These are phyloP conservation scores for Rhizomys pruinosus DNA, from an alignment of 2,113 vertebrate species.

Conservation along the genomic window DNA sequence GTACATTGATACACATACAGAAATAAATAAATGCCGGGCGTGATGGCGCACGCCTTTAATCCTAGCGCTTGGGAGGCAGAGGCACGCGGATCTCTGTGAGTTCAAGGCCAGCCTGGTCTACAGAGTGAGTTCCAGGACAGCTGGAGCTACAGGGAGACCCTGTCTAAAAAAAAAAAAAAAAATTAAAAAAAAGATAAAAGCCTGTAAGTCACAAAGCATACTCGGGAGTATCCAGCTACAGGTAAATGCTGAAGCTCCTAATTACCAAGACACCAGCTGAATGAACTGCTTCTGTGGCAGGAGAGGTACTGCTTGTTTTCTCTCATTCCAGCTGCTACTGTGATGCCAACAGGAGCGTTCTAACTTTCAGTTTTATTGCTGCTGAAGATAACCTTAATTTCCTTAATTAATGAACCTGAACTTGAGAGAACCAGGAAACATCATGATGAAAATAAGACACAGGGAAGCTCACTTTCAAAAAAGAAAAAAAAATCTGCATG, in stretches of 20 bases:
- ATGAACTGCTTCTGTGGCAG: not conserved
- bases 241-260: not conserved
- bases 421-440: slow-evolving; percentile 40
- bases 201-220: not conserved
- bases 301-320: not conserved
- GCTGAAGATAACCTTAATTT: slow-evolving; percentile 46
- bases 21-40: no score
- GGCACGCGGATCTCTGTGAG: no score
- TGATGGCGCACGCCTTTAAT: no score
- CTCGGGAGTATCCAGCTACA: not conserved
- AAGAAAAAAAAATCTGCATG: slow-evolving; percentile 62
- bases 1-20: no score
- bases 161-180: not conserved
- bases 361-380: not conserved
- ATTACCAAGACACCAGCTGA: slow-evolving; percentile 20
- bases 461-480: slow-evolving; percentile 36
- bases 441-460: slow-evolving; percentile 58
- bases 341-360: not conserved
- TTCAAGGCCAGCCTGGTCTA: no score
- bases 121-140: no score
- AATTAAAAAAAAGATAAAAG: not conserved
- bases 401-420: slow-evolving; percentile 11
- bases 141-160: no score
- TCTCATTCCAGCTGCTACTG: slow-evolving; percentile 2
- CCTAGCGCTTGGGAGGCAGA: no score